Conservation (phyloP, 1,140 invertebrate genomes). For the Ips typographus region DNA sequence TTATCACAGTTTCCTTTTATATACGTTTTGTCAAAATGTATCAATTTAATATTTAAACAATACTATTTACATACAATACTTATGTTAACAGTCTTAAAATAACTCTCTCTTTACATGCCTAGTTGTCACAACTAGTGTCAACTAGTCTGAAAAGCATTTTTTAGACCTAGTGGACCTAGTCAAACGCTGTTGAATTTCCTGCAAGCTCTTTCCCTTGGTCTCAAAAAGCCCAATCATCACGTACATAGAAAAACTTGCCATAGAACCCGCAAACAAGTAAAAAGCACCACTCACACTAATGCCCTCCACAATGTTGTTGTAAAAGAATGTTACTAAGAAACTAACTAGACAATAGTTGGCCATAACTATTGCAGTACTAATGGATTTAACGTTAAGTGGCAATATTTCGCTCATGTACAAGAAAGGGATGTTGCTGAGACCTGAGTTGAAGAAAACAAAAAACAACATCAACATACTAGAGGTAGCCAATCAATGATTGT, state of each 20-base stretch:
- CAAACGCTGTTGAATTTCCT: conserved; percentile 46
- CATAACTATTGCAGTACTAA: conserved; percentile 70
- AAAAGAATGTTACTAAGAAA: conserved; percentile 77
- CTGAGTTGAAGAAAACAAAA: conserved; percentile 47
- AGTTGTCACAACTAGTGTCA: neutral
- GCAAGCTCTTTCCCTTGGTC: conserved; percentile 76
- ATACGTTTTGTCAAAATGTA: neutral
- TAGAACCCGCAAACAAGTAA: conserved; percentile 74
- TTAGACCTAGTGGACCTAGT: conserved; percentile 9
- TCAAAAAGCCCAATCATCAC: conserved; percentile 68
- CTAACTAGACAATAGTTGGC: conserved; percentile 14
- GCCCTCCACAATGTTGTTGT: conserved; percentile 58
- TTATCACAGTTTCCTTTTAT: no score
- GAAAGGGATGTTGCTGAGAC: conserved; percentile 80
- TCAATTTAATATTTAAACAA: neutral
- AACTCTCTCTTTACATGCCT: neutral
- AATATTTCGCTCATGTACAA: conserved; percentile 80
- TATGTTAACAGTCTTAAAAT: neutral
- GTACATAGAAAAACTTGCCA: conserved; percentile 60
- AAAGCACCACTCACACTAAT: conserved; percentile 70
- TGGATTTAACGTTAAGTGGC: conserved; percentile 69
- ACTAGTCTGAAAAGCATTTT: conserved; percentile 4
- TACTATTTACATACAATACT: neutral
- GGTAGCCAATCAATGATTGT: conserved; percentile 37
- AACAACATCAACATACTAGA: conserved; percentile 32